Base-by-base conservation (phyloP, 2,113 vertebrate genomes). In the Chloropsis cyanopogon region DNA sequence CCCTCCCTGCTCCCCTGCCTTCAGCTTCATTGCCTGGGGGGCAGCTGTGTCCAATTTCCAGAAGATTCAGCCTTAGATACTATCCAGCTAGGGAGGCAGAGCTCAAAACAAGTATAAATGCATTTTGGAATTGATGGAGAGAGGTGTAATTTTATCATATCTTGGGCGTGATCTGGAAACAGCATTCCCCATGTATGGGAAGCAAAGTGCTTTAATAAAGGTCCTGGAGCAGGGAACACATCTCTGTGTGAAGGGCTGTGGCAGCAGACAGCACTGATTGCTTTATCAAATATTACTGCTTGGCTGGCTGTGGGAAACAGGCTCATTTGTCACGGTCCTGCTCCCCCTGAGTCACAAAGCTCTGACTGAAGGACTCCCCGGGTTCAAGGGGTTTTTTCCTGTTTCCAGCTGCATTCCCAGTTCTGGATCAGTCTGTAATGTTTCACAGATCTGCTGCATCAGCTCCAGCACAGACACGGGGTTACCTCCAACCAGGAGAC, bases 381-480 rank as follows among this genome's bases (percentile, higher is more conserved):
- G 28, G 56, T 33, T 90, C 39, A 4, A 10, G 44, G 42, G n/a
- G 8, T 56, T 54, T 71, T 92, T 80, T 57, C 41, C 72, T 14
- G 10, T 79, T 86, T 64, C 82, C 44, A 49, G 1, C 39, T 9
- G 2, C 0, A 0, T 39, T 88, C 56, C 19, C 49, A 3, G 53
- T 75, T 95, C 82, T 1, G 0, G 35, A 18, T 90, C 60, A 71
- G 41, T 14, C 79, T 75, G 72, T 76, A 88, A 29, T 31, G 60
- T 88, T 73, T 82, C 81, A 57, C 53, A 61, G 39, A 88, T n/a
- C 88, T 77, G 85, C 78, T 8, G 0, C 60, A 57, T 73, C 77
- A 93, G 86, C 93, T 76, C 11, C 85, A 42, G 70, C 65, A 11
- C 7, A 9, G 68, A 47, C 65, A 26, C 3, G 0, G 59, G 65